Percentiles rank a stretch among this genome's conserved stretches.
phyloP scores from a whole-genome alignment of 1,140 invertebrate species.

The Penaeus japonicus region DNA sequence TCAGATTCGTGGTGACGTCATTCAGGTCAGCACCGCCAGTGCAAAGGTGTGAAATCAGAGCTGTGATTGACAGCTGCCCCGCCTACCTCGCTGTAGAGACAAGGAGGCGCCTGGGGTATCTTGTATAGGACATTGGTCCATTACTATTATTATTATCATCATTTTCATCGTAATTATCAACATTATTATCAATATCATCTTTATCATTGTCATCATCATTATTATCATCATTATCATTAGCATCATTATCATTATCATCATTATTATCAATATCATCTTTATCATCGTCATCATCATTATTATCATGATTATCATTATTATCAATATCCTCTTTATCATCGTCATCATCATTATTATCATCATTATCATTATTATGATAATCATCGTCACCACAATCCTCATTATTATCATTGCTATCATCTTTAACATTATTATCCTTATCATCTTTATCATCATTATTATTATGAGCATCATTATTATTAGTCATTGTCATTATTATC shows the following conservation, averaged over 20 bases:
- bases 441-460: too few relatives aligned
- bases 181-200: not conserved
- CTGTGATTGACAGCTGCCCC: too few relatives aligned
- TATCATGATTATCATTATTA: not conserved
- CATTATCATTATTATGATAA: not conserved
- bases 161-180: not conserved
- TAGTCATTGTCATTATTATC: too few relatives aligned
- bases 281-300: not conserved
- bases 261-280: conserved; percentile 2
- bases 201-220: not conserved
- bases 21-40: too few relatives aligned
- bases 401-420: not conserved
- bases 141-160: conserved; percentile 8
- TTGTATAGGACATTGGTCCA: not conserved
- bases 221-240: conserved; percentile 16
- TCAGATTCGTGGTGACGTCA: too few relatives aligned
- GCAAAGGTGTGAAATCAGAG: too few relatives aligned
- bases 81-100: too few relatives aligned
- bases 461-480: too few relatives aligned
- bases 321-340: not conserved
- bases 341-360: not conserved
- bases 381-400: not conserved
- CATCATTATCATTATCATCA: conserved; percentile 19
- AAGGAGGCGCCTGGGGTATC: too few relatives aligned
- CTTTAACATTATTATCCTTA: too few relatives aligned